These are phyloP conservation scores for Pammene fasciana DNA, from an alignment of 2,888 invertebrate genomes.

Conservation along the genomic window DNA sequence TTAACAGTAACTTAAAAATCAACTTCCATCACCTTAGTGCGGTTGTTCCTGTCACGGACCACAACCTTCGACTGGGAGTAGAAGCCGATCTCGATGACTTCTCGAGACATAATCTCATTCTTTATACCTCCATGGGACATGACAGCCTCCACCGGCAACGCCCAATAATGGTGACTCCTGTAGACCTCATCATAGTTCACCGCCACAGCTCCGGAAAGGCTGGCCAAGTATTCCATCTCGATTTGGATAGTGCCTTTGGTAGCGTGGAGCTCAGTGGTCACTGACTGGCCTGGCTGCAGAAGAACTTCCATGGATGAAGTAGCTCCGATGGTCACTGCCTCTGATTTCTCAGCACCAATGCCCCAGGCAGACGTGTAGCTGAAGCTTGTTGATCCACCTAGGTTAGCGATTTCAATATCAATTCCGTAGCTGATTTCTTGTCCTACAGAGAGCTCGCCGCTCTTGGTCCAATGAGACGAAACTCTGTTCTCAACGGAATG, in stretches of 20 bases:
- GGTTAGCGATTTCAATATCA: slow-evolving; percentile 43
- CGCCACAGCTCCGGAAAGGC: slow-evolving; percentile 46
- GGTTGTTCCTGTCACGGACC: slow-evolving; percentile 17
- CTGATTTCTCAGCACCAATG: slow-evolving; percentile 13
- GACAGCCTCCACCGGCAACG: slow-evolving; percentile 45
- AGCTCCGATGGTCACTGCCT: slow-evolving; percentile 46
- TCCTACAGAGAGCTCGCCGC: slow-evolving; percentile 45
- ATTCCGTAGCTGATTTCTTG: slow-evolving; percentile 50
- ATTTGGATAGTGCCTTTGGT: slow-evolving; percentile 50
- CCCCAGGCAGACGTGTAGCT: slow-evolving; percentile 45
- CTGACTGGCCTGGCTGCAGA: slow-evolving; percentile 51
- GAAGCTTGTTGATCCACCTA: slow-evolving; percentile 43
- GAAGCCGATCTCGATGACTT: slow-evolving; percentile 34
- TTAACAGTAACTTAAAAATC: slow-evolving; percentile 9
- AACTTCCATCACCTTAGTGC: slow-evolving; percentile 5
- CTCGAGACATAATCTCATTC: slow-evolving; percentile 24
- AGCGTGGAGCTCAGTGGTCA: slow-evolving; percentile 49
- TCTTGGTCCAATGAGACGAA: slow-evolving; percentile 49
- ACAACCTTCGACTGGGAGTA: slow-evolving; percentile 32
- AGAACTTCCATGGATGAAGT: slow-evolving; percentile 46
- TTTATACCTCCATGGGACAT: slow-evolving; percentile 44
- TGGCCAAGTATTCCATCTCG: slow-evolving; percentile 48
- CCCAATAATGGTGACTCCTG: slow-evolving; percentile 51
- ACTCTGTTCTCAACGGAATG: slow-evolving; percentile 51
- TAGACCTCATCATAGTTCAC: slow-evolving; percentile 46